A percentile compares a stretch with the other conserved stretches of the same genome.
phyloP scores from a whole-genome alignment of 2,797 vertebrate species.

The Loriculus beryllinus region DNA sequence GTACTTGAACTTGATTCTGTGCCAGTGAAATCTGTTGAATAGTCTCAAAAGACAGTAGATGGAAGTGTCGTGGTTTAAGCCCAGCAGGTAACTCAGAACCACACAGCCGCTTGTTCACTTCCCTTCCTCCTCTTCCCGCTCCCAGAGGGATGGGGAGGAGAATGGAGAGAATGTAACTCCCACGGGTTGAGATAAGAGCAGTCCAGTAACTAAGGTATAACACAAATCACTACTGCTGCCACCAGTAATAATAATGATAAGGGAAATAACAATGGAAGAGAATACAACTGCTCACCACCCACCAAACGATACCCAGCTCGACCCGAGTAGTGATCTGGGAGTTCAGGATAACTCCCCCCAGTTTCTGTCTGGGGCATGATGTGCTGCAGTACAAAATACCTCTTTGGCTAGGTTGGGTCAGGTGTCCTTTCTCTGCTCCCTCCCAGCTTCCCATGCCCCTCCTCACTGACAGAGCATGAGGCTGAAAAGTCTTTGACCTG shows the following conservation, averaged over 20 bases:
- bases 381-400: neutral
- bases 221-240: neutral
- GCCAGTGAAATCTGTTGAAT: neutral
- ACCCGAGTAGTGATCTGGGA: neutral
- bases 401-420: neutral
- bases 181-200: neutral
- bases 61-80: neutral
- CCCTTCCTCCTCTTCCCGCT: neutral
- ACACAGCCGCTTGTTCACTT: neutral
- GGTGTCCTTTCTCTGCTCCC: neutral
- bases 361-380: neutral
- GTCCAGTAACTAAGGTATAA: neutral
- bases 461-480: neutral
- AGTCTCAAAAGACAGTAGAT: neutral
- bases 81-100: neutral
- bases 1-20: neutral
- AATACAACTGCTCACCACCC: neutral
- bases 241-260: neutral
- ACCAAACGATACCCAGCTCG: rapidly evolving
- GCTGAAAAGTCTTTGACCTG: neutral
- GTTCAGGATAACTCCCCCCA: neutral
- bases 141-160: neutral
- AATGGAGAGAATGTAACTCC: neutral
- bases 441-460: neutral
- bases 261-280: neutral